These are phyloP conservation scores for Naja naja DNA, from an alignment of 2,113 vertebrate genomes.

Conservation along the genomic window DNA sequence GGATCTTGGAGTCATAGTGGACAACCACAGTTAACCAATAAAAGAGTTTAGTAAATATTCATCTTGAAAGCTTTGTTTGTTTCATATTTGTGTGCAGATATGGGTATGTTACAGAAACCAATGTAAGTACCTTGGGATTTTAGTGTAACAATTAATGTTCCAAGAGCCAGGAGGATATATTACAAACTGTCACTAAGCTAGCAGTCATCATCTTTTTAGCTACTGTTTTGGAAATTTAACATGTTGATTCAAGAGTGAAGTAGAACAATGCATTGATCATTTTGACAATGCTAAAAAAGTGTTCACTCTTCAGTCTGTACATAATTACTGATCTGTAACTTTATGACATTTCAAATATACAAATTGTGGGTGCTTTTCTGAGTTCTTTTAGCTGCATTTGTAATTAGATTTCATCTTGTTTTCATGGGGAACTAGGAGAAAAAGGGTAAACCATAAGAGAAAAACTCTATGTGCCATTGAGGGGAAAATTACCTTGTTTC, in stretches of 20 bases:
- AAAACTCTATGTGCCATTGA: neutral
- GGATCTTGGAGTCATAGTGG: no score
- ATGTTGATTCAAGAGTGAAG: constrained; percentile 41
- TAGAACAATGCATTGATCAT: constrained; percentile 54
- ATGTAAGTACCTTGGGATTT: constrained; percentile 1
- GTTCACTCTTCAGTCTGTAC: constrained; percentile 39
- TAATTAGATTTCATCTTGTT: constrained; percentile 22
- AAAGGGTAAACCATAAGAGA: neutral
- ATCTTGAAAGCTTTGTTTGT: neutral
- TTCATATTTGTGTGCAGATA: neutral
- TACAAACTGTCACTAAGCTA: constrained; percentile 15
- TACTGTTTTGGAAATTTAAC: constrained; percentile 11
- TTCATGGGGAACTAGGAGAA: neutral
- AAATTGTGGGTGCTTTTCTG: rapidly evolving
- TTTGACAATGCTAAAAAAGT: constrained; percentile 22
- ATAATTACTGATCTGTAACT: constrained; percentile 22
- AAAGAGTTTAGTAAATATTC: constrained; percentile 11
- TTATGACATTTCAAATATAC: neutral
- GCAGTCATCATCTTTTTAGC: neutral
- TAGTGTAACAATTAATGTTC: constrained; percentile 27
- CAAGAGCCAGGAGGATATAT: constrained; percentile 16
- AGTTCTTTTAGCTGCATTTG: neutral
- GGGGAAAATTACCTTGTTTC: neutral
- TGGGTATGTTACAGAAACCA: constrained; percentile 2
- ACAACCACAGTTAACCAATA: neutral